Conservation (phyloP, 2,797 vertebrate species). For the Molothrus aeneus region DNA sequence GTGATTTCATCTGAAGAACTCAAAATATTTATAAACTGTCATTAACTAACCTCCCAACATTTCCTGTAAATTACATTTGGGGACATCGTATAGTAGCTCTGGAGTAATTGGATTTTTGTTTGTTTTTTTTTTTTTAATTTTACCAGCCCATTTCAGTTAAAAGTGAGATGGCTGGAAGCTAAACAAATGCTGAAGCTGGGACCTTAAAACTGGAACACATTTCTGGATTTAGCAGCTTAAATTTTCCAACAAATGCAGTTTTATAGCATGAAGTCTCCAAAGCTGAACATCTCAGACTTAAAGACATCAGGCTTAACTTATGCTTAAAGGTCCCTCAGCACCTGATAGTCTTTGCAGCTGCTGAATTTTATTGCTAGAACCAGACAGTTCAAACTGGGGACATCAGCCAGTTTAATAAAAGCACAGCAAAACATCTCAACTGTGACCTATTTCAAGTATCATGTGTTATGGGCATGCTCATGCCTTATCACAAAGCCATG, state of each 20-base stretch:
- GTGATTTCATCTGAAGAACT: neutral
- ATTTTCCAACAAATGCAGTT: constrained; percentile 42
- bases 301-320: constrained; percentile 49
- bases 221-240: constrained; percentile 39
- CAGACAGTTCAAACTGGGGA: constrained; percentile 62
- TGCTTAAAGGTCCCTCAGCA: constrained; percentile 45
- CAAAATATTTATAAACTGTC: neutral
- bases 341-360: constrained; percentile 38
- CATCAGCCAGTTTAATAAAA: constrained; percentile 66
- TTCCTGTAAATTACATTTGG: neutral
- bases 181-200: constrained; percentile 5
- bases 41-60: neutral
- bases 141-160: neutral
- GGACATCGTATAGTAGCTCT: neutral
- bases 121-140: neutral
- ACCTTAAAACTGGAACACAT: constrained; percentile 14
- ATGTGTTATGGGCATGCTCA: constrained; percentile 21
- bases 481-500: constrained; percentile 20
- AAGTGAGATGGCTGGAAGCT: neutral
- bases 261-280: constrained; percentile 35
- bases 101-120: neutral
- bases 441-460: constrained; percentile 31
- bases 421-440: constrained; percentile 30
- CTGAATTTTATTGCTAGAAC: constrained; percentile 50
- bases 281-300: constrained; percentile 17